These are phyloP conservation scores for Ephialtes manifestator DNA, from an alignment of 2,888 invertebrate species.

Conservation along the genomic window DNA sequence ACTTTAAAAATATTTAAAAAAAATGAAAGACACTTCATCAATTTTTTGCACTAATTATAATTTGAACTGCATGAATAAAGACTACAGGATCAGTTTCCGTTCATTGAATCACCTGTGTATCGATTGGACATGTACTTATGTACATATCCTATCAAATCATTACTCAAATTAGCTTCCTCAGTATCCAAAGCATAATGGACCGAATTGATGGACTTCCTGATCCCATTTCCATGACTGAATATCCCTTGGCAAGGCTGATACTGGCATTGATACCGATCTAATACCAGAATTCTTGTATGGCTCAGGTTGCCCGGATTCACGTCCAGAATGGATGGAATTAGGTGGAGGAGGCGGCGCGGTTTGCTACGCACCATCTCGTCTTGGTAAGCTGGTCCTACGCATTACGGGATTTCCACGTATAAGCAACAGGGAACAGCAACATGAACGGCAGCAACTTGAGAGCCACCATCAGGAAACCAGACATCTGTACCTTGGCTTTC, in stretches of 20 bases:
- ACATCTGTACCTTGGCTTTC: constrained; percentile 90
- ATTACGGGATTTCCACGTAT: constrained; percentile 85
- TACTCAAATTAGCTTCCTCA: too few relatives aligned
- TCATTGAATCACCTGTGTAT: too few relatives aligned
- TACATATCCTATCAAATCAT: too few relatives aligned
- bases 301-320: constrained; percentile 81
- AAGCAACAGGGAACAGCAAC: constrained; percentile 71
- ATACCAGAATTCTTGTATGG: constrained; percentile 12
- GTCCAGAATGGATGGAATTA: constrained; percentile 84
- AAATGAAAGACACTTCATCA: too few relatives aligned
- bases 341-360: constrained; percentile 82
- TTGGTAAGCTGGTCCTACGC: constrained; percentile 85
- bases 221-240: not conserved
- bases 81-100: too few relatives aligned
- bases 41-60: too few relatives aligned
- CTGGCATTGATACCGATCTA: not conserved
- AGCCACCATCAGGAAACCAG: constrained; percentile 83
- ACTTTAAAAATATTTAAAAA: too few relatives aligned
- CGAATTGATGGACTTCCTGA: not conserved
- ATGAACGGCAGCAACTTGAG: constrained; percentile 56
- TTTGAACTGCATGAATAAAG: too few relatives aligned
- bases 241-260: not conserved
- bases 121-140: too few relatives aligned
- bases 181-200: too few relatives aligned
- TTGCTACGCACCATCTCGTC: constrained; percentile 83